Evolutionary conservation across 2,797 vertebrate genomes (phyloP).

Genomic region (Dendrocincla fuliginosa): DNA sequence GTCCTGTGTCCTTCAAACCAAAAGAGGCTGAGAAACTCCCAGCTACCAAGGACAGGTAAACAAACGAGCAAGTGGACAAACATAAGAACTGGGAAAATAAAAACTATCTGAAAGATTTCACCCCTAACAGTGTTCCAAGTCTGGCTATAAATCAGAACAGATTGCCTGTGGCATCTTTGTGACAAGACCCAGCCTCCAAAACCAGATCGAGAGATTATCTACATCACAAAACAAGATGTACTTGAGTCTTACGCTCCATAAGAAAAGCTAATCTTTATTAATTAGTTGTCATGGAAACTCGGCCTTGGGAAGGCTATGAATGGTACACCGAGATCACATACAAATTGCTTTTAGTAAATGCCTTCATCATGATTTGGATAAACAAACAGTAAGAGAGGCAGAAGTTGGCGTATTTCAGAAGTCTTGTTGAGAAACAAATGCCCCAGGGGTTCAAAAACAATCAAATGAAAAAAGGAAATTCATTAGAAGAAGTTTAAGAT

Average conservation of each 20-base stretch:
- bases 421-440: background rate
- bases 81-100: background rate
- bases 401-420: background rate
- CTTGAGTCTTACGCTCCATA: background rate
- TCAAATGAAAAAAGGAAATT: background rate
- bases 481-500: background rate
- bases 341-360: background rate
- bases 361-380: background rate
- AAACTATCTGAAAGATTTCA: background rate
- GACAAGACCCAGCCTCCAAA: background rate
- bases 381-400: background rate
- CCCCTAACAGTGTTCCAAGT: background rate
- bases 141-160: background rate
- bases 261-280: slow-evolving; percentile 61
- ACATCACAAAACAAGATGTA: slow-evolving; percentile 49
- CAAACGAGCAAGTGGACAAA: background rate
- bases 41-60: background rate
- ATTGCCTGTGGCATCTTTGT: background rate
- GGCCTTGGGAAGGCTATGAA: slow-evolving; percentile 5
- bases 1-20: background rate
- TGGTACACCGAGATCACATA: slow-evolving; percentile 5
- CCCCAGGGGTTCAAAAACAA: background rate
- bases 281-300: slow-evolving; percentile 48
- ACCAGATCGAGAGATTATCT: slow-evolving; percentile 37
- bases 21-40: background rate